These are phyloP conservation scores for Coelopa frigida DNA, from an alignment of 1,140 invertebrate species.

Conservation along the genomic window DNA sequence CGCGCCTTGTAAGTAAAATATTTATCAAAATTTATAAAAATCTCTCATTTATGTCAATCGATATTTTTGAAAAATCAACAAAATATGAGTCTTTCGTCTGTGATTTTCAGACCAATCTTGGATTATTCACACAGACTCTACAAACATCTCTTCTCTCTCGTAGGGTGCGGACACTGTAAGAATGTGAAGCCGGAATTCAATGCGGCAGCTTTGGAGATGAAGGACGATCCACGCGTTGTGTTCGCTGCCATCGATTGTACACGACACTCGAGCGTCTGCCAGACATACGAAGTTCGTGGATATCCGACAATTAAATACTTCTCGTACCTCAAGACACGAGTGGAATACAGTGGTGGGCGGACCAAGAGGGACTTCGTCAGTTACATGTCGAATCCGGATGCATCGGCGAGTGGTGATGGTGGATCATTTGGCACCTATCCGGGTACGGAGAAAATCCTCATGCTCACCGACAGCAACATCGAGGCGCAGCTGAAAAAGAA, in stretches of 20 bases:
- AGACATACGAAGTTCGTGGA: slow-evolving; percentile 64
- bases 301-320: slow-evolving; percentile 87
- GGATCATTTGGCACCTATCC: slow-evolving; percentile 31
- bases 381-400: slow-evolving; percentile 57
- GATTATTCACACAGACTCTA: background rate
- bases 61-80: too few species aligned
- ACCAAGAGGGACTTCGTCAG: slow-evolving; percentile 61
- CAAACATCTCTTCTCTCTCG: slow-evolving; percentile 8
- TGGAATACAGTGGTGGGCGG: slow-evolving; percentile 64
- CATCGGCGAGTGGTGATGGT: slow-evolving; percentile 35
- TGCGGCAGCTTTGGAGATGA: slow-evolving; percentile 64
- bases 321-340: slow-evolving; percentile 63
- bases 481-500: background rate
- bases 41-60: too few species aligned
- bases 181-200: slow-evolving; percentile 79
- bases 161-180: slow-evolving; percentile 90
- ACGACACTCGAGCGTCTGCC: slow-evolving; percentile 56
- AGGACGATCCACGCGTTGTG: slow-evolving; percentile 63
- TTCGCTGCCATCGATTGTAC: slow-evolving; percentile 84
- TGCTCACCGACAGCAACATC: background rate
- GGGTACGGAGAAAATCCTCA: slow-evolving; percentile 47
- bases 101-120: background rate
- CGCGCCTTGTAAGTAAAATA: slow-evolving; percentile 68
- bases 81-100: too few species aligned
- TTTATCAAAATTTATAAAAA: background rate